Conservation (phyloP, 1,140 invertebrate genomes). For the Oncopeltus fasciatus region DNA sequence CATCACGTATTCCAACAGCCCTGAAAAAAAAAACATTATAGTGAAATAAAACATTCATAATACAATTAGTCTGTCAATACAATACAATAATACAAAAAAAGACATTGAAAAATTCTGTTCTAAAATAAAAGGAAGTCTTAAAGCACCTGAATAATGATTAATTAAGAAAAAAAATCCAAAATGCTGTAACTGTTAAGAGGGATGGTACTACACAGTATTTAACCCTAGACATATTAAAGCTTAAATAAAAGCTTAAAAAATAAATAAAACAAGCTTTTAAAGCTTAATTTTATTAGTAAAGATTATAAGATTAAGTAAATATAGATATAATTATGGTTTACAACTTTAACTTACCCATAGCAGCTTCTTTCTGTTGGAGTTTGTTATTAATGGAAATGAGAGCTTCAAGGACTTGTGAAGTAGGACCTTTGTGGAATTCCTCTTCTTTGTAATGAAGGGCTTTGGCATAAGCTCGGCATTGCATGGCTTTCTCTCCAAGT, state of each 20-base stretch:
- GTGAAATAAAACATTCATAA: too few relatives aligned
- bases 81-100: too few relatives aligned
- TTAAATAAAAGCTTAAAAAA: neutral
- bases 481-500: conserved; percentile 64
- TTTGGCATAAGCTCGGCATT: conserved; percentile 69
- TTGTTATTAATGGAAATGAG: conserved; percentile 98
- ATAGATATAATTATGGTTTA: neutral
- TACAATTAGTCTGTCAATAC: too few relatives aligned
- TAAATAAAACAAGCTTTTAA: neutral
- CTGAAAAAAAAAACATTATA: conserved; percentile 16
- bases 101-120: too few relatives aligned
- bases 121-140: too few relatives aligned
- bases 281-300: neutral
- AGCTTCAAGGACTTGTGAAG: conserved; percentile 74
- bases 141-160: too few relatives aligned
- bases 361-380: conserved; percentile 93
- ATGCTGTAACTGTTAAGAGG: neutral
- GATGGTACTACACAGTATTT: neutral
- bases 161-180: too few relatives aligned
- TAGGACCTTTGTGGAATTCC: conserved; percentile 66
- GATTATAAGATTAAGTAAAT: neutral
- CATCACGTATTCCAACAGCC: conserved; percentile 78
- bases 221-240: neutral
- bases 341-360: conserved; percentile 46
- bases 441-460: conserved; percentile 98